A percentile compares a stretch with the other conserved stretches of the same genome.
Evolutionary conservation across 1,140 invertebrate genomes (phyloP).

Genomic region (Sminthurides bifidus): DNA sequence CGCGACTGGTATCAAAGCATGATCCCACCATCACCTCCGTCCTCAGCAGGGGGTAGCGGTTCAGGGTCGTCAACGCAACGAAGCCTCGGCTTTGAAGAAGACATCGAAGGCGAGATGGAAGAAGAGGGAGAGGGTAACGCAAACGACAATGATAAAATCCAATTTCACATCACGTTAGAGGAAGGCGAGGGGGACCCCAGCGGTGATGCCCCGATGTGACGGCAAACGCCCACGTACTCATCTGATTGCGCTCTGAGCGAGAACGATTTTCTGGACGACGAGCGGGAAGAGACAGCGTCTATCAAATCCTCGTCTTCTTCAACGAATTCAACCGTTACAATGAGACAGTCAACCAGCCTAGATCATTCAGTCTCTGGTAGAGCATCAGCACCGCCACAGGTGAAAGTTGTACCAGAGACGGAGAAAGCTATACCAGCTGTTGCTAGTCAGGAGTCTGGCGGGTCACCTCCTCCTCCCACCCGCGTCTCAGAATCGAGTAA

Average conservation of each 20-base stretch:
- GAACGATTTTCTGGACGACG: not conserved
- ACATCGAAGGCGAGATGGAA: slow-evolving; percentile 25
- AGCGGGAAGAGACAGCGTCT: not conserved
- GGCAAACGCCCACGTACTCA: slow-evolving; percentile 32
- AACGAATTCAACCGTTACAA: not conserved
- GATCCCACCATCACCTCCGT: slow-evolving; percentile 35
- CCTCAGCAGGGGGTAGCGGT: not conserved
- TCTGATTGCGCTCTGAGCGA: not conserved
- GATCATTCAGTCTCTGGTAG: not conserved
- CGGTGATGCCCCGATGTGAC: slow-evolving; percentile 41
- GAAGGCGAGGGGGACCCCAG: slow-evolving; percentile 52
- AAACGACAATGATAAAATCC: slow-evolving; percentile 16
- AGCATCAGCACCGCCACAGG: not conserved
- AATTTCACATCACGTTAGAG: slow-evolving; percentile 66
- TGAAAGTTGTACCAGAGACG: not conserved
- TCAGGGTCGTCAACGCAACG: not conserved
- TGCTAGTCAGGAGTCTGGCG: not conserved
- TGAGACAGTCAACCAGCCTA: not conserved
- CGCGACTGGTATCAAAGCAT: slow-evolving; percentile 89
- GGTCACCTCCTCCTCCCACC: not conserved
- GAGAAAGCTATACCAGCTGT: not conserved
- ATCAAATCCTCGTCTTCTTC: not conserved
- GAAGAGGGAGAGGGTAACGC: slow-evolving; percentile 17
- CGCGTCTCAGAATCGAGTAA: not conserved
- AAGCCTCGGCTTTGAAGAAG: slow-evolving; percentile 14